Conservation (phyloP, 2,113 vertebrate genomes). For the Cryptotis parvus region DNA sequence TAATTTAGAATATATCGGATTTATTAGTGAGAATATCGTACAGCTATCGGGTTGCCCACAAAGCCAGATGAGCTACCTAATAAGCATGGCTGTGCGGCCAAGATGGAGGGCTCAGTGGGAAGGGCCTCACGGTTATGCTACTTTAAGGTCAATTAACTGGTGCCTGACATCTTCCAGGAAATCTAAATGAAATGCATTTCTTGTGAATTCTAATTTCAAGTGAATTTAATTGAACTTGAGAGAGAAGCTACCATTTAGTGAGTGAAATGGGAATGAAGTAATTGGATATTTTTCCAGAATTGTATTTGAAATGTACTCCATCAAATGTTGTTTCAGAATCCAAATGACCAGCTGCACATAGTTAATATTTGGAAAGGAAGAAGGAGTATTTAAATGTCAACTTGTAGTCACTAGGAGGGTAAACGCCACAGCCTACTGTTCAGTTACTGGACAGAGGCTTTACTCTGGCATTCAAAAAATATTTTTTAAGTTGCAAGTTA, state of each 20-base stretch:
- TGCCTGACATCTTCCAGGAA: slow-evolving; percentile 74
- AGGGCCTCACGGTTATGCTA: slow-evolving; percentile 40
- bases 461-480: slow-evolving; percentile 63
- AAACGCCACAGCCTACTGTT: slow-evolving; percentile 73
- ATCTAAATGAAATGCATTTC: slow-evolving; percentile 78
- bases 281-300: slow-evolving; percentile 77
- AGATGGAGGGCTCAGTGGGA: slow-evolving; percentile 49
- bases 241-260: slow-evolving; percentile 60
- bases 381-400: slow-evolving; percentile 79
- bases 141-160: slow-evolving; percentile 73
- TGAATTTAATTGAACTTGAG: slow-evolving; percentile 78
- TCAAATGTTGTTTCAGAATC: slow-evolving; percentile 71
- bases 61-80: slow-evolving; percentile 45
- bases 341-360: slow-evolving; percentile 71
- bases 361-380: slow-evolving; percentile 80
- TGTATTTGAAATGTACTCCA: slow-evolving; percentile 73
- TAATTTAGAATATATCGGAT: slow-evolving; percentile 67
- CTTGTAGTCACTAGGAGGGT: slow-evolving; percentile 71
- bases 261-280: slow-evolving; percentile 78
- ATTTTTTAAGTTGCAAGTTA: slow-evolving; percentile 59
- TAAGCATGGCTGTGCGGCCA: slow-evolving; percentile 57
- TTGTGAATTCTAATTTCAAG: slow-evolving; percentile 79
- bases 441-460: slow-evolving; percentile 69
- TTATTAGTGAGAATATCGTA: slow-evolving; percentile 44
- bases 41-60: slow-evolving; percentile 32